Conservation (phyloP, 35 echinoderm and acorn worm genomes). For the Antedon bifida region DNA sequence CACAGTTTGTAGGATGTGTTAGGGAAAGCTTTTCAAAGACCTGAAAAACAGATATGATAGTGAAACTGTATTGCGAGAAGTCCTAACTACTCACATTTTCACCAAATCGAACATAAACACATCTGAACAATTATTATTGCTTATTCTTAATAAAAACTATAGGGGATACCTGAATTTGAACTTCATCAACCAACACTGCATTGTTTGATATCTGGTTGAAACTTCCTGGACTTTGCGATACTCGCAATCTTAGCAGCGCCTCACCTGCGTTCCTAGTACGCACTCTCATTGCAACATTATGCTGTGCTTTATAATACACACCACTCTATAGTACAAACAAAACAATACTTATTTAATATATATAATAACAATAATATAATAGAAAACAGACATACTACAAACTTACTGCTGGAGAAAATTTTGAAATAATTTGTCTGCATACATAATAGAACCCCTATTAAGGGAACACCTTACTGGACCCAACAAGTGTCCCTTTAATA, state of each 20-base stretch:
- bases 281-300: constrained; percentile 71
- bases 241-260: constrained; percentile 50
- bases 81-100: no score
- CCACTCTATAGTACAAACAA: constrained; percentile 42
- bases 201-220: constrained; percentile 38
- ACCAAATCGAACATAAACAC: no score
- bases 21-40: neutral
- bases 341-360: neutral
- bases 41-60: neutral
- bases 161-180: constrained; percentile 67
- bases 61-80: no score
- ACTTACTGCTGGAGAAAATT: no score
- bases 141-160: no score
- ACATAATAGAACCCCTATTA: no score
- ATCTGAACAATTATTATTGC: no score
- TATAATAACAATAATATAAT: neutral
- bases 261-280: constrained; percentile 69
- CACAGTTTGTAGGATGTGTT: constrained; percentile 16
- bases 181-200: constrained; percentile 61
- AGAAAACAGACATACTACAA: neutral
- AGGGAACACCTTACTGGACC: no score
- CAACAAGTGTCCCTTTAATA: no score
- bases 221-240: constrained; percentile 15
- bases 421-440: no score
- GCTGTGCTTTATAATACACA: constrained; percentile 32